Percentiles rank a stretch among this genome's conserved stretches.
These are phyloP conservation scores for Ophioninae sp. DNA, from an alignment of 2,888 invertebrate species.

Conservation along the genomic window DNA sequence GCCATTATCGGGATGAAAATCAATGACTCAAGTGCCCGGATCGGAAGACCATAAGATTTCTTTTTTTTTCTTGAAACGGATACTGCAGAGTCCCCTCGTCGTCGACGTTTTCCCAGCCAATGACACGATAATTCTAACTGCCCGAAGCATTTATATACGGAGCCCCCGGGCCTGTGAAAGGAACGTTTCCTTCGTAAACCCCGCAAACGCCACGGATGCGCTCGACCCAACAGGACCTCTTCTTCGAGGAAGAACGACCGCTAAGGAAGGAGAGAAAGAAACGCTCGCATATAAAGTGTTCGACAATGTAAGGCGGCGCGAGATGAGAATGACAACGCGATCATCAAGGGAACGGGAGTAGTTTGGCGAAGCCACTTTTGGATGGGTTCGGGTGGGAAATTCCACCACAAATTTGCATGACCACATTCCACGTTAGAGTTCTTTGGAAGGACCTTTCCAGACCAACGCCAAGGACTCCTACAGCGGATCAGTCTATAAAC, in stretches of 20 bases:
- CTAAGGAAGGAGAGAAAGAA: constrained; percentile 17
- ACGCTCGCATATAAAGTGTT: constrained; percentile 24
- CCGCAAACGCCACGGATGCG: constrained; percentile 29
- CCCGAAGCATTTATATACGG: constrained; percentile 54
- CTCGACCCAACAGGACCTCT: constrained; percentile 42
- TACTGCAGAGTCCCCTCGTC: constrained; percentile 3
- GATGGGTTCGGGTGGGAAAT: constrained; percentile 5
- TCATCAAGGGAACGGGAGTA: constrained; percentile 6
- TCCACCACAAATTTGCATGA: constrained; percentile 32
- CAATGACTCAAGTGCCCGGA: not conserved
- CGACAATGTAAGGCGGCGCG: constrained; percentile 18
- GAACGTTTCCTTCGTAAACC: constrained; percentile 44
- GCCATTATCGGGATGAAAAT: constrained; percentile 30
- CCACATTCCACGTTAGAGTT: constrained; percentile 10
- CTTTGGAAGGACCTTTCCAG: not conserved
- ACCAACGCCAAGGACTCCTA: not conserved
- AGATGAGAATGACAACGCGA: constrained; percentile 25
- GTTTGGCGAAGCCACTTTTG: not conserved
- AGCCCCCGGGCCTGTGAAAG: constrained; percentile 46
- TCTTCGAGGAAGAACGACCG: constrained; percentile 40
- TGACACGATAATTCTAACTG: constrained; percentile 46
- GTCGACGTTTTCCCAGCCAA: constrained; percentile 33
- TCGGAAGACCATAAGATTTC: constrained; percentile 27
- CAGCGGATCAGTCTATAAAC: not conserved
- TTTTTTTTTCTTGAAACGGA: not conserved